Evolutionary conservation across 2,888 invertebrate species (phyloP).

Genomic region (Meliscaeva auricollis): DNA sequence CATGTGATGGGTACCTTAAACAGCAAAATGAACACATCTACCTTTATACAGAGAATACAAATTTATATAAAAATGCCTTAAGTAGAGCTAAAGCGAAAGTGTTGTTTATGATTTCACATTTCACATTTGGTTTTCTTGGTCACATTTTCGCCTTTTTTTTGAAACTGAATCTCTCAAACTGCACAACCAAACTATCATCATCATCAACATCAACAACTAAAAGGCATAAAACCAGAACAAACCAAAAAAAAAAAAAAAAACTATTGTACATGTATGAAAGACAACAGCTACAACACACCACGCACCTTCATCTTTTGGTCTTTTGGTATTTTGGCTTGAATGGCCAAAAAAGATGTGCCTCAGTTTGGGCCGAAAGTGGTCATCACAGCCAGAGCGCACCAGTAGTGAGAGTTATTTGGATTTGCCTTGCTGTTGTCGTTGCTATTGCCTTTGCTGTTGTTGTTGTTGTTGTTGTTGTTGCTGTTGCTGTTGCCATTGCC

Average conservation of each 20-base stretch:
- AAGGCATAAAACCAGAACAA: constrained; percentile 31
- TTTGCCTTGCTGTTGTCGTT: too few relatives aligned
- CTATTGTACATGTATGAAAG: not conserved
- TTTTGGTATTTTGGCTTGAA: constrained; percentile 26
- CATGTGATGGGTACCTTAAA: not conserved
- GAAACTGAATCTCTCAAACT: constrained; percentile 28
- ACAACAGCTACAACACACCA: not conserved
- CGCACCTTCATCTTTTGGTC: constrained; percentile 23
- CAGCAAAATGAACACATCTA: not conserved
- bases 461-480: too few relatives aligned
- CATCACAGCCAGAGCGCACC: constrained; percentile 11
- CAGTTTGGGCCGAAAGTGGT: constrained; percentile 48
- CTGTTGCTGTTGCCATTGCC: not conserved
- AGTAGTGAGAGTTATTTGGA: constrained; percentile 57
- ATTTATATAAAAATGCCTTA: constrained; percentile 24
- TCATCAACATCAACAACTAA: constrained; percentile 10
- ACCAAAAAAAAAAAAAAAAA: constrained; percentile 10
- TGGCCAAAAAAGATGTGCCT: constrained; percentile 53
- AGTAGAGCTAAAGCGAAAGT: constrained; percentile 62
- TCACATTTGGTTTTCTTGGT: constrained; percentile 63
- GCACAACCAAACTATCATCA: constrained; percentile 6
- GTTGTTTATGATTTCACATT: constrained; percentile 66
- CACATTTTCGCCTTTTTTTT: constrained; percentile 50
- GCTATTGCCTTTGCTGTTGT: not conserved
- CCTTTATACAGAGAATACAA: not conserved